These are phyloP conservation scores for Cavia porcellus DNA, from an alignment of 2,113 vertebrate species.

Conservation along the genomic window DNA sequence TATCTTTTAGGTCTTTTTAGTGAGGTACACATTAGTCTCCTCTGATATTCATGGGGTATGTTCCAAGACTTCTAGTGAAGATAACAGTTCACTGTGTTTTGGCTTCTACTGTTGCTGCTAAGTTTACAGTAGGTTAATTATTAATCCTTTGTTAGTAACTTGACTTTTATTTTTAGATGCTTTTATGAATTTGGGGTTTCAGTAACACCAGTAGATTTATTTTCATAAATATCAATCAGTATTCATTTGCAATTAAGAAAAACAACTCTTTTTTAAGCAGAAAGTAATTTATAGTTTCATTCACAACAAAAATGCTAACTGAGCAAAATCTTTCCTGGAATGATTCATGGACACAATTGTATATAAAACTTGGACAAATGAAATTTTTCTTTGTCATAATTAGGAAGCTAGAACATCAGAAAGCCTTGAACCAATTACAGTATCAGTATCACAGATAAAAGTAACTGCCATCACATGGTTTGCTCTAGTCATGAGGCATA, in stretches of 20 bases:
- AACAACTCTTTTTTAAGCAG: background rate
- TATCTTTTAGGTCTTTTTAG: background rate
- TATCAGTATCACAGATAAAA: conserved; percentile 2
- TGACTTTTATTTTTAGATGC: background rate
- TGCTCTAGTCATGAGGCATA: background rate
- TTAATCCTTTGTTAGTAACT: background rate
- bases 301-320: conserved; percentile 8
- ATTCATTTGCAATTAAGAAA: background rate
- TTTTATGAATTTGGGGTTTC: conserved; percentile 50
- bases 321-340: conserved; percentile 13
- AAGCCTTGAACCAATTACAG: background rate
- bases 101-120: background rate
- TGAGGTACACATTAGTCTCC: background rate
- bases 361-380: conserved; percentile 32
- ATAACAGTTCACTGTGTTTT: background rate
- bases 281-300: conserved; percentile 39
- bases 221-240: background rate
- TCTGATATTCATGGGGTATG: background rate
- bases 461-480: conserved; percentile 6
- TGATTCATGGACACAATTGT: background rate
- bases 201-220: background rate
- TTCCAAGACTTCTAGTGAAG: background rate
- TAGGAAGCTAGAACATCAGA: conserved; percentile 8
- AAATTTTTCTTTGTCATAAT: background rate
- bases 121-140: background rate